These are phyloP conservation scores for Orussus abietinus DNA, from an alignment of 1,140 invertebrate genomes.

Conservation along the genomic window DNA sequence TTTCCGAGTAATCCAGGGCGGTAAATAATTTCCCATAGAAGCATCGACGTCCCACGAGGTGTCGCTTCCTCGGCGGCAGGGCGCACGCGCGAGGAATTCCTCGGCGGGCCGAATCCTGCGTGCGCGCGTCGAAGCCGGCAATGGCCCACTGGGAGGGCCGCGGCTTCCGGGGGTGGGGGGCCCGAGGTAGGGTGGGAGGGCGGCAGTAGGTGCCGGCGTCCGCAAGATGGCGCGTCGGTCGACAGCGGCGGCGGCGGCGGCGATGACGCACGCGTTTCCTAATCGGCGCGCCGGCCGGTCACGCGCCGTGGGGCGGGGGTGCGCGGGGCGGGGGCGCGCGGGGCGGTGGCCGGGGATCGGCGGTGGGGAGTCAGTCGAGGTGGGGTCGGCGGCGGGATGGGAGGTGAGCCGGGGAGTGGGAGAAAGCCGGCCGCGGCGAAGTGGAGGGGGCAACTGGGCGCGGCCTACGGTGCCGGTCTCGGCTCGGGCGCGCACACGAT, in stretches of 20 bases:
- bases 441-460: slow-evolving; percentile 44
- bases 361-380: neutral
- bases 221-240: slow-evolving; percentile 33
- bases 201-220: slow-evolving; percentile 34
- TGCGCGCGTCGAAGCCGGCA: no score
- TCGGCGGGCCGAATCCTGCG: no score
- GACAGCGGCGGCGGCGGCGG: slow-evolving; percentile 1
- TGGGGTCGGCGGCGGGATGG: slow-evolving; percentile 6
- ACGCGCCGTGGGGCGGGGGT: slow-evolving; percentile 13
- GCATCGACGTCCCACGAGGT: no score
- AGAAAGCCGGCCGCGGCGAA: neutral
- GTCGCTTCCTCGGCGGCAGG: no score
- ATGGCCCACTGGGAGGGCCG: no score
- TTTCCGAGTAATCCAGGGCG: no score
- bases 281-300: no score
- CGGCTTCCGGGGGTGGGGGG: neutral
- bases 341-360: neutral
- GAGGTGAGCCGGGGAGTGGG: slow-evolving; percentile 16
- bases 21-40: no score
- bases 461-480: slow-evolving; percentile 35
- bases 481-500: slow-evolving; percentile 18
- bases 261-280: slow-evolving; percentile 10
- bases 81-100: no score
- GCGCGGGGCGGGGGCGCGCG: slow-evolving; percentile 8
- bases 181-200: no score